Conservation (phyloP, 2,797 vertebrate species). For the Spinibarbus caldwelli region DNA sequence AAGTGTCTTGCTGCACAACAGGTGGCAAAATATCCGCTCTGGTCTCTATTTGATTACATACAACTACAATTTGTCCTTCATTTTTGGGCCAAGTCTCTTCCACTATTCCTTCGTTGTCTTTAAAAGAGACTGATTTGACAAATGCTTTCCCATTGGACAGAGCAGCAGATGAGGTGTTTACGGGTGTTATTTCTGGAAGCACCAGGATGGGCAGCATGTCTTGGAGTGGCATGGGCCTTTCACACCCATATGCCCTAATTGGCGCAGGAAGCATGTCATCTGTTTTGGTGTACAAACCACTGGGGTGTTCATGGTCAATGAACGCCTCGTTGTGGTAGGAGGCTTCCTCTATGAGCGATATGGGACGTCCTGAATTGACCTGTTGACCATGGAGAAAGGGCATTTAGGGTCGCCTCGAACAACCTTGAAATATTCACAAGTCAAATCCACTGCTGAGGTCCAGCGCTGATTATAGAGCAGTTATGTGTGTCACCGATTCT, state of each 20-base stretch:
- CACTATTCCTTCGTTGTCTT: conserved; percentile 2
- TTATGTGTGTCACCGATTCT: conserved; percentile 6
- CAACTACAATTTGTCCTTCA: not conserved
- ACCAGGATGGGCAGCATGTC: conserved; percentile 51
- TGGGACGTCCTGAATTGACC: conserved; percentile 62
- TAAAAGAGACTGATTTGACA: conserved; percentile 32
- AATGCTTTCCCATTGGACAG: conserved; percentile 23
- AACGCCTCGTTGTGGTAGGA: conserved; percentile 63
- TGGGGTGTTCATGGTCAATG: conserved; percentile 50
- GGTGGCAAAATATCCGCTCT: not conserved
- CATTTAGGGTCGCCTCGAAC: conserved; percentile 43
- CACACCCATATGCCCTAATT: not conserved
- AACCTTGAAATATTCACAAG: conserved; percentile 4
- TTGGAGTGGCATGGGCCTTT: not conserved
- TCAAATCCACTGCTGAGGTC: conserved; percentile 27
- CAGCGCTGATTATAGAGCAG: conserved; percentile 18
- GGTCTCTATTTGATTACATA: not conserved
- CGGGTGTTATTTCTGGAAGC: conserved; percentile 50
- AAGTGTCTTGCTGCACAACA: not conserved
- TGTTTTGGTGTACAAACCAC: conserved; percentile 67
- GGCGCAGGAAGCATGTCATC: conserved; percentile 52
- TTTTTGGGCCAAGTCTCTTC: not conserved
- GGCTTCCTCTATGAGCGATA: conserved; percentile 58
- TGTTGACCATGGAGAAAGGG: conserved; percentile 62
- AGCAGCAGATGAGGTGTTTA: not conserved